phyloP scores from a whole-genome alignment of 2,797 vertebrate species.

The Gallinago nigripennis region DNA sequence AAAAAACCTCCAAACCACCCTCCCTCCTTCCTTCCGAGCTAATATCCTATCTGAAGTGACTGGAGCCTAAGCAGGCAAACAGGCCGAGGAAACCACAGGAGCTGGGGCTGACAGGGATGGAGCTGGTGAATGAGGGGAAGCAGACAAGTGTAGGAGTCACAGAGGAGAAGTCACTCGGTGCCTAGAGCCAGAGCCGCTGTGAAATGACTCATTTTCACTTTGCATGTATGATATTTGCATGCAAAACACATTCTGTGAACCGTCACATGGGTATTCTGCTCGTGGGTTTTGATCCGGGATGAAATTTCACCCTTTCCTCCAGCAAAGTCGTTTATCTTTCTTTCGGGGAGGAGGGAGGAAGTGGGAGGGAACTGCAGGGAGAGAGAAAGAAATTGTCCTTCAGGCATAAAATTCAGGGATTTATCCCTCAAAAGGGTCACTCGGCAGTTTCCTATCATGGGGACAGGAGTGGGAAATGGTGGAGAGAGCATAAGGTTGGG shows the following conservation, averaged over 20 bases:
- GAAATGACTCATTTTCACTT: constrained; percentile 67
- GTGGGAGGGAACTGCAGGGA: constrained; percentile 5
- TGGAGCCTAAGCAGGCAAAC: constrained; percentile 21
- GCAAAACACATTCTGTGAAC: background rate
- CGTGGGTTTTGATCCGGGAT: constrained; percentile 51
- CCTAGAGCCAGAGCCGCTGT: constrained; percentile 59
- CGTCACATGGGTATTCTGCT: constrained; percentile 51
- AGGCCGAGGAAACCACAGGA: background rate
- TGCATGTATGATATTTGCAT: constrained; percentile 63
- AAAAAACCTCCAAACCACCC: background rate
- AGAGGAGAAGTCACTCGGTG: constrained; percentile 51
- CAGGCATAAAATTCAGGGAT: constrained; percentile 32
- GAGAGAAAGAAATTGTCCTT: constrained; percentile 16
- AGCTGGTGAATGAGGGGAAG: constrained; percentile 33
- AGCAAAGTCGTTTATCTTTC: constrained; percentile 66
- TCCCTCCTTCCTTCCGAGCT: constrained; percentile 18
- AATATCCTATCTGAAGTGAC: constrained; percentile 11
- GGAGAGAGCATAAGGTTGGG: background rate
- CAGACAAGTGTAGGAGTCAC: constrained; percentile 62
- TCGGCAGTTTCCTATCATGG: background rate
- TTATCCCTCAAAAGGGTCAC: constrained; percentile 23
- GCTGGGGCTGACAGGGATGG: background rate
- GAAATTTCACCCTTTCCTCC: constrained; percentile 72
- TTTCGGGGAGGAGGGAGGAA: constrained; percentile 62
- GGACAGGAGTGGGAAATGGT: background rate